Base-by-base conservation (phyloP, 2,888 invertebrate species). In the Tetanocera ferruginea region DNA sequence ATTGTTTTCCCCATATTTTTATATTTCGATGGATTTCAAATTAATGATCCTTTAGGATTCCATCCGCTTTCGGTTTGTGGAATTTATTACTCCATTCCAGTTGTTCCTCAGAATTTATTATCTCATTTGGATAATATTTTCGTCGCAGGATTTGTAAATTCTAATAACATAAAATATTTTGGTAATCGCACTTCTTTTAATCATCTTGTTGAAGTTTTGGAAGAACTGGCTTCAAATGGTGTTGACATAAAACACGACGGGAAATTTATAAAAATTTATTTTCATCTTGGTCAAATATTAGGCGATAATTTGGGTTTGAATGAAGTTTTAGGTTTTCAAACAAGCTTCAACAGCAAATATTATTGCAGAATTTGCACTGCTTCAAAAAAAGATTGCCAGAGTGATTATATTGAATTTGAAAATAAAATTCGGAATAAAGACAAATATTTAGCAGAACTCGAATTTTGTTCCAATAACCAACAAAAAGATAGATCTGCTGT, bases 281-380 rank as follows among this genome's bases (percentile, higher is more conserved):
- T 72, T 69, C 25, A 62, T 51, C 76, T 79, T 72, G 82, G 78
- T 14, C 80, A 81, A 76, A 78, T 81, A 78, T 75, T 81, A 52
- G 80, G 81, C 28, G 80, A 81, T 52, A 81, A 81, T 62, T 75
- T 78, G 51, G 80, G 79, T 14, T 76, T 82, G 49, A 82, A 82
- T 79, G 80, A 79, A 74, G 76, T 78, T 77, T 81, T 81, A 74
- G 79, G 78, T 55, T 79, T 79, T 66, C 73, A 64, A 70, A 77
- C 57, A 34, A 69, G 77, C 66, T 81, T 78, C 49, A 79, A 79
- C 72, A 74, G 73, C 64, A 78, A 67, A 51, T 76, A 75, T 67
- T 80, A 69, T 76, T 80, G 77, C 73, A 78, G 77, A 78, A 55
- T 80, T 69, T 80, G 81, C 71, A 80, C 79, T 28, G 19, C 76